Evolutionary conservation across 2,888 invertebrate species (phyloP), one percentile per base, ranked within the genome.

Genomic region (Idaea straminata): DNA sequence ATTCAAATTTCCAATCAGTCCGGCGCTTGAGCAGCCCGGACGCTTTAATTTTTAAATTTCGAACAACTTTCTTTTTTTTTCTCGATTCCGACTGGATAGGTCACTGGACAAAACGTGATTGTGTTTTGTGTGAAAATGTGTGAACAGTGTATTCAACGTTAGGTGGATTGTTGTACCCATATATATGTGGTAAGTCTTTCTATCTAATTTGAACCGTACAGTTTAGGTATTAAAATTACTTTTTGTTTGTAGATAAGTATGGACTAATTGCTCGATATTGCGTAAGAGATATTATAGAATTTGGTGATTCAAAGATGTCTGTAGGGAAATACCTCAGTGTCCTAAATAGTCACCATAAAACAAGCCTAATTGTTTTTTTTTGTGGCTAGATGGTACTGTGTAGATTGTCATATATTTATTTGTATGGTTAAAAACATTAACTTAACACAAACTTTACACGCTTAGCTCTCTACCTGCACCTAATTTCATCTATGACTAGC

Each of bases 11-110:
- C 13, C 47, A 84, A 82, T 81, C 73, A 75, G 85, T 83, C 86
- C 88, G 87, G 87, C 87, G 87, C 84, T 76, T 80, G 83, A 72
- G 83, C 83, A 76, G 84, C 83, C 87, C 88, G 88, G 89, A 85
- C 86, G 77, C 77, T 80, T 77, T 70, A 75, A 75, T 77, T 77
- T 76, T 72, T 75, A 79, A 81, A 79, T 81, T 81, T 79, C 73
- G 73, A 77, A 75, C 70, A 76, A 65, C 66, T 60, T 25, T 25
- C 25, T 65, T 71, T 67, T 75, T 70, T 63, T 72, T 72, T 73
- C 77, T 74, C 77, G 84, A 86, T 78, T 79, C 77, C 88, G 88
- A 91, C 89, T 89, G 89, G 91, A 88, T 87, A 88, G 91, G 91
- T 86, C 87, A 84, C 81, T 76, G 74, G 70, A 70, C 68, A 70